Conservation (phyloP, 1,140 invertebrate species). For the Leptinotarsa undecemlineata region DNA sequence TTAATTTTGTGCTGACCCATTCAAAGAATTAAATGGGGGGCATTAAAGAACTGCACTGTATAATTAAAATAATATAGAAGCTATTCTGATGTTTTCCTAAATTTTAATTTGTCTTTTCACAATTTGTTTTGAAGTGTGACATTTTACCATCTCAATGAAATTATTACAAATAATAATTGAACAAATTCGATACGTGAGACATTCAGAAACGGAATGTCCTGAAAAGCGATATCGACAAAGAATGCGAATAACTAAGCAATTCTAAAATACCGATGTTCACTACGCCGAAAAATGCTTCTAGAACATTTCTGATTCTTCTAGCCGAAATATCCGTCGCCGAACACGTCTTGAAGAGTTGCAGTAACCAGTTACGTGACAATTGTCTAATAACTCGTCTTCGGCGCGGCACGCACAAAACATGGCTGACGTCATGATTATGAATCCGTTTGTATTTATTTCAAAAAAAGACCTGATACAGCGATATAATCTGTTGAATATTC, state of each 20-base stretch:
- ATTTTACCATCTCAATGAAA: no score
- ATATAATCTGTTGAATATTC: background rate
- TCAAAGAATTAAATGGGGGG: no score
- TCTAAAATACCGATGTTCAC: background rate
- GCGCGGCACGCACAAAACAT: background rate
- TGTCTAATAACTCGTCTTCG: background rate
- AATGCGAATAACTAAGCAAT: background rate
- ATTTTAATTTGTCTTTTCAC: no score
- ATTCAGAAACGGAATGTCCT: no score
- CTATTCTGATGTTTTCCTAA: no score
- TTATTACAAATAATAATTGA: no score
- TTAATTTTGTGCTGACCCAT: no score
- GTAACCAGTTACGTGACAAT: slow-evolving; percentile 14
- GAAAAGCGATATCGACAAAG: no score
- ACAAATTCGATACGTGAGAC: no score
- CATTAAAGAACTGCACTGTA: no score
- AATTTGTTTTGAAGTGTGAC: no score
- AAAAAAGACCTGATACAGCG: background rate
- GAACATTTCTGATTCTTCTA: background rate
- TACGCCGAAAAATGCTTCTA: background rate
- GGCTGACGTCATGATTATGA: background rate
- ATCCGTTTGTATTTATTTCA: background rate
- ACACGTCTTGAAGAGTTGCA: background rate
- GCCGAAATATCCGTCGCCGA: background rate
- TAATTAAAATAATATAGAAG: no score